These are phyloP conservation scores for Tupaia chinensis DNA, from an alignment of 2,113 vertebrate genomes.

Conservation along the genomic window DNA sequence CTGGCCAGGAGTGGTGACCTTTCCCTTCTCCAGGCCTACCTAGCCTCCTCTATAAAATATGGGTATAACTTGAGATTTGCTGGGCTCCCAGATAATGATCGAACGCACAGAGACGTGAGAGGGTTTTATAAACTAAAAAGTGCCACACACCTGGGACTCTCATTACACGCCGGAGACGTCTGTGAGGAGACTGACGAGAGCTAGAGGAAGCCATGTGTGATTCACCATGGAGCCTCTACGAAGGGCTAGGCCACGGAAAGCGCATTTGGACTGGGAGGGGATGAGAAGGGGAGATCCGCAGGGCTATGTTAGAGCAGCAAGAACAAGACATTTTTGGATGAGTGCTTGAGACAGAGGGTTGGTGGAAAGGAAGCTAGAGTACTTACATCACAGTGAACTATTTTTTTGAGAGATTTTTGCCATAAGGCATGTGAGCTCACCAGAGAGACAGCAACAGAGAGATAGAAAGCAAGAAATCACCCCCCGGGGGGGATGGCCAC, in stretches of 20 bases:
- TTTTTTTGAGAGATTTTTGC: not conserved
- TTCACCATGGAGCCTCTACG: rapidly evolving
- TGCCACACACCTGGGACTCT: too few species aligned
- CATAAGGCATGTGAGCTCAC: too few species aligned
- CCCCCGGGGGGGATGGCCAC: too few species aligned
- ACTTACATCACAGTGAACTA: not conserved
- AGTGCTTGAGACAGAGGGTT: rapidly evolving
- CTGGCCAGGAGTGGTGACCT: not conserved
- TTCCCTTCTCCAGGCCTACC: not conserved
- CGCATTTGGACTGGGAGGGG: not conserved
- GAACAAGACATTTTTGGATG: not conserved
- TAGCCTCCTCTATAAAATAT: not conserved
- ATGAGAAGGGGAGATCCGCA: not conserved
- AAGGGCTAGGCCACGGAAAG: not conserved
- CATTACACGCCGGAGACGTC: not conserved
- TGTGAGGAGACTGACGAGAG: rapidly evolving
- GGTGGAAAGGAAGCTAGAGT: not conserved
- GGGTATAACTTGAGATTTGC: not conserved
- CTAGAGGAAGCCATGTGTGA: not conserved
- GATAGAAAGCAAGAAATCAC: too few species aligned
- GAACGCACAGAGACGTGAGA: not conserved
- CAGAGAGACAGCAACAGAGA: too few species aligned
- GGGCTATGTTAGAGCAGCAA: not conserved
- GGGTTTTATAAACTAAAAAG: not conserved
- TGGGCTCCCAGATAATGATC: not conserved